Evolutionary conservation across 2,888 invertebrate species (phyloP).

Genomic region (Diaphora mendica): DNA sequence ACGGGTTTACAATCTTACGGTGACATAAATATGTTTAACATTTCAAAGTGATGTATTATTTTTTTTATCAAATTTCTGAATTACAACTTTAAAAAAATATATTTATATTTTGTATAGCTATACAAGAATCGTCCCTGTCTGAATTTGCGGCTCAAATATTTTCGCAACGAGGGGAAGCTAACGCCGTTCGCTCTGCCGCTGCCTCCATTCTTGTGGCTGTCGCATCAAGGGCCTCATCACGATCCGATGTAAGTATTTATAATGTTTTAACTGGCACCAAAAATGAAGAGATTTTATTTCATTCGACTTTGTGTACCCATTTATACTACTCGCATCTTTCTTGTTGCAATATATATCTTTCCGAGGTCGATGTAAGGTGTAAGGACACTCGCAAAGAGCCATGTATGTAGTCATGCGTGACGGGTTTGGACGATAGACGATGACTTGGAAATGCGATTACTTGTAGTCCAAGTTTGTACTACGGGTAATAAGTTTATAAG

Average conservation of each 20-base stretch:
- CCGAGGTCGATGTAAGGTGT: neutral
- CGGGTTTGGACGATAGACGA: too few relatives aligned
- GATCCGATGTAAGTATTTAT: constrained; percentile 70
- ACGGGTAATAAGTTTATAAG: too few relatives aligned
- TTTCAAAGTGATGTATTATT: too few relatives aligned
- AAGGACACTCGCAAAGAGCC: too few relatives aligned
- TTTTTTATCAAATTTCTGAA: too few relatives aligned
- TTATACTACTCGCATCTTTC: neutral
- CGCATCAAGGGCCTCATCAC: constrained; percentile 65
- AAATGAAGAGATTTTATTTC: neutral
- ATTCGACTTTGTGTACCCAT: neutral
- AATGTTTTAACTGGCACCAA: neutral
- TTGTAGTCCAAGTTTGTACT: too few relatives aligned
- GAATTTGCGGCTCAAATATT: constrained; percentile 68
- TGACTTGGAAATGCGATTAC: too few relatives aligned
- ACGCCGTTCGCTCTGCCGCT: constrained; percentile 72
- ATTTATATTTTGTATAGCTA: constrained; percentile 46
- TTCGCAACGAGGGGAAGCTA: constrained; percentile 66
- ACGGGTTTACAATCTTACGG: too few relatives aligned
- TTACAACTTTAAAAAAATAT: neutral
- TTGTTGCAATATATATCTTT: neutral
- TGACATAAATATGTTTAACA: too few relatives aligned
- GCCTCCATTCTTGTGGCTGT: constrained; percentile 67
- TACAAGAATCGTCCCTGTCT: constrained; percentile 66
- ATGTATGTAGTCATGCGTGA: neutral